Evolutionary conservation across 2,797 vertebrate species (phyloP), one percentile per base, ranked within the genome.

Genomic region (Falco cherrug): DNA sequence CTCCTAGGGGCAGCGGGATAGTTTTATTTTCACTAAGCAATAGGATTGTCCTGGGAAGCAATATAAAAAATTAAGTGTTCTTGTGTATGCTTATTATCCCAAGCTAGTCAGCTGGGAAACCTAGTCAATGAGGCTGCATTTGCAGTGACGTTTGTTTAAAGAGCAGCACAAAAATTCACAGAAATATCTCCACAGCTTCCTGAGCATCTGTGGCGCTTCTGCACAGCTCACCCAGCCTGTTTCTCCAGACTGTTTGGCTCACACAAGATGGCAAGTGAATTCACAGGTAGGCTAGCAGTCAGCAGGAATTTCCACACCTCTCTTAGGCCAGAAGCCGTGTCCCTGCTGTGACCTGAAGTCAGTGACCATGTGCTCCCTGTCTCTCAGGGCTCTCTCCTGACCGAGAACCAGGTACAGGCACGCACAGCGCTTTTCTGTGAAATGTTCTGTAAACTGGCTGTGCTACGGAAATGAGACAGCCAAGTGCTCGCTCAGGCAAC

Each of bases 401-500:
- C 65, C 22, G 45, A 39, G 60, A 43, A 22, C 0, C 0, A 2
- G 65, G 5, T 35, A 6, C 0, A 3, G 22, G 56, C 43, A 16
- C 1, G 1, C 20, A 21, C 24, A 26, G 29, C 43, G 54, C 22
- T 74, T 61, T 60, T 13, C 67, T 8, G 31, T 7, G 63, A 47
- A 31, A 29, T 2, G 9, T 53, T 14, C 33, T 37, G 31, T 41
- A 25, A 75, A 16, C 15, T 9, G 31, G 12, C 39, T 18, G 16
- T 16, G 70, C 4, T 25, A 10, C 28, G 6, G 1, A 39, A 33
- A n/a, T 9, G 19, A 31, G 17, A 14, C 29, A 57, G 47, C 33
- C 5, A 17, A 41, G 28, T 1, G 10, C 65, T 77, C 0, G 0
- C 43, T 3, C 3, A 1, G 16, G 54, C 50, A 21, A 0, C 15